Conservation (phyloP, 1,140 invertebrate species). For the Aphaenogaster ashmeadi region DNA sequence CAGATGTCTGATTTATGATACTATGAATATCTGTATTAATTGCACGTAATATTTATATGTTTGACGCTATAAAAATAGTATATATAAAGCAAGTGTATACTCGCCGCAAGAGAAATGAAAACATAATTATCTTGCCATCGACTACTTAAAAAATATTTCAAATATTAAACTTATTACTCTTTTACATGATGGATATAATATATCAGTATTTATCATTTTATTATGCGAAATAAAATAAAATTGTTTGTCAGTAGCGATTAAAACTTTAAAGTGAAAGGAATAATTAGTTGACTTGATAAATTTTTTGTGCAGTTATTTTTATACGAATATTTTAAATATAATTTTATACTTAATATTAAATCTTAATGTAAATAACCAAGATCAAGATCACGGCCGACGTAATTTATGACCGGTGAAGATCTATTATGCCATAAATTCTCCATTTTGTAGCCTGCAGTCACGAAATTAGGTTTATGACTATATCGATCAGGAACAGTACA, state of each 20-base stretch:
- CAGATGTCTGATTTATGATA: background rate
- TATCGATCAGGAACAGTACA: background rate
- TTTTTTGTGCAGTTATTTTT: background rate
- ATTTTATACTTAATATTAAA: slow-evolving; percentile 25
- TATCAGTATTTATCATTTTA: background rate
- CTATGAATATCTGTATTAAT: background rate
- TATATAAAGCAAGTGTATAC: background rate
- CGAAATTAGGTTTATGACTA: background rate
- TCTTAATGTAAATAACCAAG: background rate
- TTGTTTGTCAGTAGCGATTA: background rate
- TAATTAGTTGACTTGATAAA: background rate
- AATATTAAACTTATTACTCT: slow-evolving; percentile 6
- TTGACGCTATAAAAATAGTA: background rate
- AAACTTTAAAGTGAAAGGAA: background rate
- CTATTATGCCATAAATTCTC: slow-evolving; percentile 38
- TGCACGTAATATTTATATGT: background rate
- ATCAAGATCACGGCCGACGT: background rate
- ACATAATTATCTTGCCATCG: background rate
- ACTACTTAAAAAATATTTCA: background rate
- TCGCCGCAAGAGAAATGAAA: background rate
- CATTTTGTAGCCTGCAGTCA: slow-evolving; percentile 13
- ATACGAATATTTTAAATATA: background rate
- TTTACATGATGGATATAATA: background rate
- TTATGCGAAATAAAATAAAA: background rate
- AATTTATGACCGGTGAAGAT: slow-evolving; percentile 17